Base-by-base conservation (phyloP, 1,140 invertebrate genomes). In the Neodiprion fabricii region DNA sequence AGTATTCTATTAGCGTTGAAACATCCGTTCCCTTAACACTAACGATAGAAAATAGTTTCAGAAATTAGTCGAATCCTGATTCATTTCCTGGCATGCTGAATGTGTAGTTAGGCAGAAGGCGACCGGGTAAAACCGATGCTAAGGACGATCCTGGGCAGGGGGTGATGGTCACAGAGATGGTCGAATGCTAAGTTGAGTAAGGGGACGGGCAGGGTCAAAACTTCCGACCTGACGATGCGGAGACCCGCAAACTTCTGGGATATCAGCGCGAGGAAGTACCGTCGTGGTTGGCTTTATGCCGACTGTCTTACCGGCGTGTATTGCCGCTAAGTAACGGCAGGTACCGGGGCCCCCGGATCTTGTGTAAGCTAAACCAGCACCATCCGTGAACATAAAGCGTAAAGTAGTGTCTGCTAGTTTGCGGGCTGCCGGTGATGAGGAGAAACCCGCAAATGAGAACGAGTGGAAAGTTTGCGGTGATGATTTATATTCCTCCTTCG, bases 191-290 rank as follows among this genome's bases (percentile, higher is more conserved):
- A 61, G 53, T 61, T 61, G 28, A 40, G 28, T 40, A 5, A 2
- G 28, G 28, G 11, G 53, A 17, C 9, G 53, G 11, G n/a, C n/a
- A 61, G 53, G 53, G 53, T 61, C 53, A 11, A 61, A 61, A 61
- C 53, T 61, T 61, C 11, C n/a, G n/a, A 61, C 53, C 53, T 61
- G 53, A 61, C 53, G 53, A 61, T 61, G 53, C n/a, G 53, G 53
- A 14, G 53, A 61, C 53, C 53, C 53, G 11, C 53, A 8, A 61
- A 61, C 4, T 61, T 61, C 53, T 61, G 53, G 53, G 53, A 61
- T 61, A 61, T 61, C 53, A 61, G 53, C 53, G 53, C 53, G 5
- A 17, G 53, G 53, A 61, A 61, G 53, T 61, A 61, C 53, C 53
- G n/a, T 17, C 11, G 53, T 61, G 53, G 53, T 61, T 61, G 53